Conservation (phyloP, 2,113 vertebrate genomes). For the Hyperoodon ampullatus region DNA sequence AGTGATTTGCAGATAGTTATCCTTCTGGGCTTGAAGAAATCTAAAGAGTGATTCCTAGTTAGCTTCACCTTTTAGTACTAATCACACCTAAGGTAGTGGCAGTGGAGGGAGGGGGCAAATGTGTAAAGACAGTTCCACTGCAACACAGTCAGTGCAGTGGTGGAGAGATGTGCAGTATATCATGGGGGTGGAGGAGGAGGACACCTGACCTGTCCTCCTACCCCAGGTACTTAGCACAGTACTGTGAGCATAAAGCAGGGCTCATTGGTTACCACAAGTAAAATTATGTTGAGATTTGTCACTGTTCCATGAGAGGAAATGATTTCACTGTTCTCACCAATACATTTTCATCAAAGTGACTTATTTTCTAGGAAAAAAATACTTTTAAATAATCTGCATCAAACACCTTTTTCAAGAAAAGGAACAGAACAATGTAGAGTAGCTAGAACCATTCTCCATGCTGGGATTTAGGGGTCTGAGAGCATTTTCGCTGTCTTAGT, state of each 20-base stretch:
- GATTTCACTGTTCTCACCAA: background rate
- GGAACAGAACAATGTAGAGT: background rate
- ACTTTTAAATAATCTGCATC: background rate
- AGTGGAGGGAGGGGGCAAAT: background rate
- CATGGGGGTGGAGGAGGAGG: background rate
- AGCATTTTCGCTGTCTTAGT: background rate
- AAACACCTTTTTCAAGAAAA: background rate
- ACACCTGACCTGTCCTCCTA: background rate
- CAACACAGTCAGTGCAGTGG: background rate
- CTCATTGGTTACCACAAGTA: background rate
- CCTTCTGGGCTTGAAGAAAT: background rate
- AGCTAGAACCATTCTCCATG: background rate
- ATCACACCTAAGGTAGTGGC: background rate
- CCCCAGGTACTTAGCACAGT: background rate
- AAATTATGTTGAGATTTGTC: background rate
- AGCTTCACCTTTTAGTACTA: background rate
- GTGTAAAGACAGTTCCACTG: background rate
- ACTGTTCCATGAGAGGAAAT: background rate
- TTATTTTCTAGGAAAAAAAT: background rate
- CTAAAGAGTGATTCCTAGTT: background rate
- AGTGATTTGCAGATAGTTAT: background rate
- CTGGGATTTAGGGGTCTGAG: background rate
- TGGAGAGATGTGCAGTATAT: rapidly evolving
- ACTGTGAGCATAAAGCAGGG: background rate
- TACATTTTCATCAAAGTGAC: background rate